Percentiles rank a stretch among this genome's conserved stretches.
phyloP scores from a whole-genome alignment of 2,888 invertebrate species.

The Lacanobia wlatinum region DNA sequence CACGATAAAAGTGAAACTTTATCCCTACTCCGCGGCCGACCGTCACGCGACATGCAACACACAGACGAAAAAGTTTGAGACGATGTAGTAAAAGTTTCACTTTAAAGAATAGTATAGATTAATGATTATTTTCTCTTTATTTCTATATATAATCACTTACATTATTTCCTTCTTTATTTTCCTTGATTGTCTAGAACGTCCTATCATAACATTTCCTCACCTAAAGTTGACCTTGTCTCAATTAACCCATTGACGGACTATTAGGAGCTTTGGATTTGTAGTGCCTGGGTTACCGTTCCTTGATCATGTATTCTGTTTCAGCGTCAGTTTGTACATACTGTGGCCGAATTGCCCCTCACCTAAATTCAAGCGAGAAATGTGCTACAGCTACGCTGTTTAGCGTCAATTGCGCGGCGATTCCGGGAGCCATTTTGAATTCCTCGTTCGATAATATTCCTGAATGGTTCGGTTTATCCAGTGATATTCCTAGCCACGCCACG shows the following conservation, averaged over 20 bases:
- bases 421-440: slow-evolving; percentile 14
- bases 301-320: slow-evolving; percentile 49
- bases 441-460: not conserved
- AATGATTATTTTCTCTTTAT: too few relatives aligned
- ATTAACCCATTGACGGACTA: not conserved
- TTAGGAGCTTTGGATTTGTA: not conserved
- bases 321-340: not conserved
- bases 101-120: too few relatives aligned
- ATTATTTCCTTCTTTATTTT: too few relatives aligned
- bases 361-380: slow-evolving; percentile 12
- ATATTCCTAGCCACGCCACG: not conserved
- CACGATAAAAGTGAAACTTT: too few relatives aligned
- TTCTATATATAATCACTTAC: too few relatives aligned
- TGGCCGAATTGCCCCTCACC: not conserved
- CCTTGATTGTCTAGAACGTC: too few relatives aligned
- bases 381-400: not conserved
- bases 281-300: not conserved
- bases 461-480: not conserved
- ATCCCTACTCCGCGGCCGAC: too few relatives aligned
- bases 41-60: too few relatives aligned
- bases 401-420: not conserved
- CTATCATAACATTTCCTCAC: too few relatives aligned
- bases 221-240: not conserved
- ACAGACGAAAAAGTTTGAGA: too few relatives aligned
- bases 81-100: too few relatives aligned